Base-by-base conservation (phyloP, 2,888 invertebrate genomes). In the Leptinotarsa tumamoca region DNA sequence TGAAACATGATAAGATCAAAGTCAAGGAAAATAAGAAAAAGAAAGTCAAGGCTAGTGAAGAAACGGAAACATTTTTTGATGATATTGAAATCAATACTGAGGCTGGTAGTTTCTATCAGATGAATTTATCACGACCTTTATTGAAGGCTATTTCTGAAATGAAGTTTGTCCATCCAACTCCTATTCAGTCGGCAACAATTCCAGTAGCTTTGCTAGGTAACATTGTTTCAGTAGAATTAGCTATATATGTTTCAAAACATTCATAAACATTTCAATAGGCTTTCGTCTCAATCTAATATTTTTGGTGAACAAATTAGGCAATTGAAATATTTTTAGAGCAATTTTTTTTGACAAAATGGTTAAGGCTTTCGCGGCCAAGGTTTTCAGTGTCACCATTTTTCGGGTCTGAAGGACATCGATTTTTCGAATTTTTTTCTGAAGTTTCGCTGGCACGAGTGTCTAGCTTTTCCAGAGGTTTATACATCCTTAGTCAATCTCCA, bases 161-260 rank as follows among this genome's bases (percentile, higher is more conserved):
- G 88, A 96, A 96, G 82, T 99, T 95, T 88, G 93, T 95, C 4
- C 95, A 96, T 86, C 99, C 99, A 0, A 99, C 99, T 0, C 98
- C 98, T 0, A 98, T 99, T 84, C 99, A 99, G 89, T 93, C 96
- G 1, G 95, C 97, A 0, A 97, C 98, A 0, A 96, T 99, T 86
- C 99, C 99, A 1, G 92, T 98, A 14, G 98, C 97, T 4, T 89
- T 99, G 74, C 90, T 96, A 82, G 93, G 92, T 91, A 85, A 81
- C 75, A 71, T 18, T 43, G 73, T 52, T 54, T 67, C 17, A 52
- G 52, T 52, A 17, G 2, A 17, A 52, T 17, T 17, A 15, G 4
- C 17, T 52, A 17, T 52, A 51, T 51, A 17, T 13, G 10, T 33
- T 33, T 33, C 0, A 33, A 33, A 33, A 33, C 0, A 33, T 10